phyloP scores from a whole-genome alignment of 2,888 invertebrate species.

The Tetragonisca angustula region DNA sequence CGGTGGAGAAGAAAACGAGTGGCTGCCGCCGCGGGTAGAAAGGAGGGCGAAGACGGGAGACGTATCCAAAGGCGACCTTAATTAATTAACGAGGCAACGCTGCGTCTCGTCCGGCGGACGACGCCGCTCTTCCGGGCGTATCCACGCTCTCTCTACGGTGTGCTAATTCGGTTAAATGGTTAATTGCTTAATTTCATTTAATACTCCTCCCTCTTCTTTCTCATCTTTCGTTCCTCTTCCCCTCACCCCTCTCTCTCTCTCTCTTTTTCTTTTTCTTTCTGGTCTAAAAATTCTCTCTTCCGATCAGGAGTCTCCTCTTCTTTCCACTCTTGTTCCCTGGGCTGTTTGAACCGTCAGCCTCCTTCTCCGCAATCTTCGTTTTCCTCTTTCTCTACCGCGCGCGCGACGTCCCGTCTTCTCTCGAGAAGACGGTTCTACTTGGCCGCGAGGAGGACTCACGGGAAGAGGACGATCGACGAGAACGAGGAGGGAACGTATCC shows the following conservation, averaged over 20 bases:
- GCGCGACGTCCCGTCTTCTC: conserved; percentile 6
- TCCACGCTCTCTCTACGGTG: conserved; percentile 71
- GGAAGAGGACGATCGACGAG: conserved; percentile 63
- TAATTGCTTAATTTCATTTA: conserved; percentile 82
- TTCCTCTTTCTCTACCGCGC: neutral
- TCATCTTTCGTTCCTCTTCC: no score
- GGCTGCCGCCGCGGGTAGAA: neutral
- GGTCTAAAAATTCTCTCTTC: conserved; percentile 27
- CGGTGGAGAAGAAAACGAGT: conserved; percentile 27
- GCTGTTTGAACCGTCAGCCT: conserved; percentile 31
- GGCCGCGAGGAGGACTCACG: conserved; percentile 61
- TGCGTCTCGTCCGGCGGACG: conserved; percentile 52
- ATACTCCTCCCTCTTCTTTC: conserved; percentile 72
- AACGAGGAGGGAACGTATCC: conserved; percentile 67
- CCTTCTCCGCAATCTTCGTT: neutral
- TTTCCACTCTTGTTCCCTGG: conserved; percentile 36
- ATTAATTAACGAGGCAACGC: conserved; percentile 79
- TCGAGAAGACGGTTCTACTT: conserved; percentile 57
- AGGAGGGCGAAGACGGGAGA: conserved; percentile 26
- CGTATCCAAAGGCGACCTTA: conserved; percentile 71
- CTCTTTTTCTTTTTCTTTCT: neutral
- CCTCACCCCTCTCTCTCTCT: no score
- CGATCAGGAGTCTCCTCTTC: conserved; percentile 26
- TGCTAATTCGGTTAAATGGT: conserved; percentile 82
- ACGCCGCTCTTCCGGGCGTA: conserved; percentile 64